Evolutionary conservation across 2,888 invertebrate species (phyloP).

Genomic region (Anaspis maculata): DNA sequence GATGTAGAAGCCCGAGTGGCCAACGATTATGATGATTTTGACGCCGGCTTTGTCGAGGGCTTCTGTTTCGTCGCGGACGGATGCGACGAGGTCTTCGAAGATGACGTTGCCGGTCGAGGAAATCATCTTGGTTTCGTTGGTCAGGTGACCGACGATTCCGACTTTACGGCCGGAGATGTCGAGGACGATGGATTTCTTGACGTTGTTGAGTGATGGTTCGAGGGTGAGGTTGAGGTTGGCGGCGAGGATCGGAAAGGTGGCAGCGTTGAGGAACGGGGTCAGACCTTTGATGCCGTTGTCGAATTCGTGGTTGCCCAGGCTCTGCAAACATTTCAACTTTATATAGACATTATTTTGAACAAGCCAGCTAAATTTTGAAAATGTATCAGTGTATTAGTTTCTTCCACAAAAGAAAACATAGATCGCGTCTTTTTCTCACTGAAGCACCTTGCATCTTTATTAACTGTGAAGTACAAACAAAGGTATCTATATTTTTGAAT

Average conservation of each 20-base stretch:
- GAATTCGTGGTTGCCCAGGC: constrained; percentile 91
- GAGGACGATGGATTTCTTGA: constrained; percentile 55
- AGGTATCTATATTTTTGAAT: too few species aligned
- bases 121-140: constrained; percentile 65
- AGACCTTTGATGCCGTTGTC: constrained; percentile 71
- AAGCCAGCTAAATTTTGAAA: too few species aligned
- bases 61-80: constrained; percentile 58
- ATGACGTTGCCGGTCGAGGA: constrained; percentile 42
- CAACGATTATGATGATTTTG: constrained; percentile 77
- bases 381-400: too few species aligned
- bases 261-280: constrained; percentile 61
- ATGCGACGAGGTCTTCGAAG: constrained; percentile 58
- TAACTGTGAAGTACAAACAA: too few species aligned
- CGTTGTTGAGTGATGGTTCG: constrained; percentile 16
- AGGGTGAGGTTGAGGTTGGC: constrained; percentile 63
- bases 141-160: constrained; percentile 81
- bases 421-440: too few species aligned
- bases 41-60: constrained; percentile 56
- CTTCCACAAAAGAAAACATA: too few species aligned
- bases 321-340: too few species aligned
- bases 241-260: constrained; percentile 65
- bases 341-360: too few species aligned
- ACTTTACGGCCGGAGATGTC: constrained; percentile 57
- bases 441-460: too few species aligned
- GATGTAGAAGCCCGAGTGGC: constrained; percentile 75